Conservation (phyloP, 2,888 invertebrate species). For the Cryptocephalus primarius region DNA sequence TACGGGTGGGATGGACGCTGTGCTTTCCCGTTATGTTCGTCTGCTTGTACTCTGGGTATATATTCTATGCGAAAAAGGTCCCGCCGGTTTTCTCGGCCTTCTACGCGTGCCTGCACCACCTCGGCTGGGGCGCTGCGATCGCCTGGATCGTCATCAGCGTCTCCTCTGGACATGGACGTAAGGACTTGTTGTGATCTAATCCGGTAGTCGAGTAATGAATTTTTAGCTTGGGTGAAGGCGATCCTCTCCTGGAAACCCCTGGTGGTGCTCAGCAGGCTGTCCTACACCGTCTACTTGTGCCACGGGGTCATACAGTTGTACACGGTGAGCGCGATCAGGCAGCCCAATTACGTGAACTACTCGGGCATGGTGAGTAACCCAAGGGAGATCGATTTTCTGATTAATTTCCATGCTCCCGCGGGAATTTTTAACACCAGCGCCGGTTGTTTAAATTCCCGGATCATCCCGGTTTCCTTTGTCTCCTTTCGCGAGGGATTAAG, state of each 20-base stretch:
- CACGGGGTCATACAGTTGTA: slow-evolving; percentile 26
- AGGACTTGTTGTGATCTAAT: slow-evolving; percentile 5
- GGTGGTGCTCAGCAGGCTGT: slow-evolving; percentile 22
- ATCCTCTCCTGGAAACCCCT: slow-evolving; percentile 25
- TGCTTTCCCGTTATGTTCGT: slow-evolving; percentile 17
- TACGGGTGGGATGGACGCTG: slow-evolving; percentile 23
- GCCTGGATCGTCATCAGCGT: slow-evolving; percentile 28
- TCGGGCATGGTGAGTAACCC: slow-evolving; percentile 21
- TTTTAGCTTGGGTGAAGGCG: slow-evolving; percentile 23
- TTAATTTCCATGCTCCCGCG: no score
- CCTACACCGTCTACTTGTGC: slow-evolving; percentile 25
- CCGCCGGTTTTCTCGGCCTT: slow-evolving; percentile 23
- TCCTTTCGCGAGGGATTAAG: no score
- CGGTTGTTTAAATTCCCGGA: slow-evolving; percentile 1
- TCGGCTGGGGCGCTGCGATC: slow-evolving; percentile 26
- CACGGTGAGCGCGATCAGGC: slow-evolving; percentile 19
- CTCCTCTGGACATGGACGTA: slow-evolving; percentile 29
- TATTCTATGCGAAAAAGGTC: slow-evolving; percentile 24
- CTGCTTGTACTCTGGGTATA: slow-evolving; percentile 24
- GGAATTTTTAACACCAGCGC: no score
- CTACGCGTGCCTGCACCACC: slow-evolving; percentile 28
- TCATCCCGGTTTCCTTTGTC: neutral
- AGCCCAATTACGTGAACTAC: slow-evolving; percentile 20
- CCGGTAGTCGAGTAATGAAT: neutral
- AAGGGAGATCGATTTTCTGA: no score